Base-by-base conservation (phyloP, 2,888 invertebrate genomes). In the Cryptocephalus moraei region DNA sequence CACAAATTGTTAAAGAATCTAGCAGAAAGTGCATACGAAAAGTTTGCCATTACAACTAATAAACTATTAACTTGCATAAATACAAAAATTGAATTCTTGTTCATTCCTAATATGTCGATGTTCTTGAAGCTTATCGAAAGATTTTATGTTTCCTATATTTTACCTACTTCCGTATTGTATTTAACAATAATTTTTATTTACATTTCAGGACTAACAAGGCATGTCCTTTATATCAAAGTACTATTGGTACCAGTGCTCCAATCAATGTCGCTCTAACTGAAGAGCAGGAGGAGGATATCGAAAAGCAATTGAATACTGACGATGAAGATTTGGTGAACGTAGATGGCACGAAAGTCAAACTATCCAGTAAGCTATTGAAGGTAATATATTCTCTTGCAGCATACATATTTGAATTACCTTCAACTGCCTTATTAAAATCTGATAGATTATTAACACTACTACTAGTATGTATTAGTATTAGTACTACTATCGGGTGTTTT, bases 311-410 rank as follows among this genome's bases (percentile, higher is more conserved):
- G 12, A 82, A 83, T 48, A 83, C 84, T 8, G 88, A 91, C 44
- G 86, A 86, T 61, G 89, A 89, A 61, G 90, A 91, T 65, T 74
- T 91, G 47, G 90, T 92, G 1, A 94, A 92, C 68, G 88, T 95
- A 0, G 95, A 95, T 56, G 95, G 94, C 10, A 94, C 93, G 1
- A 95, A 95, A 72, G 84, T 95, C 0, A 93, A 89, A 46, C 72
- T 95, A 32, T 90, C 92, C 10, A 84, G 91, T 43, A 91, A 90
- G 68, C 73, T 94, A 9, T 76, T 94, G 8, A 91, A 91, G 76
- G 84, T 84, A 62, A 50, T 45, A 45, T 36, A n/a, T 22, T 22
- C 22, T 22, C 22, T 6, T 22, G 6, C 22, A 22, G 6, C 22
- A 22, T 22, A 22, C 22, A 6, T 22, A 22, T 6, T 22, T 22